These are phyloP conservation scores for Cerastis rubricosa DNA, from an alignment of 2,888 invertebrate species.

Conservation along the genomic window DNA sequence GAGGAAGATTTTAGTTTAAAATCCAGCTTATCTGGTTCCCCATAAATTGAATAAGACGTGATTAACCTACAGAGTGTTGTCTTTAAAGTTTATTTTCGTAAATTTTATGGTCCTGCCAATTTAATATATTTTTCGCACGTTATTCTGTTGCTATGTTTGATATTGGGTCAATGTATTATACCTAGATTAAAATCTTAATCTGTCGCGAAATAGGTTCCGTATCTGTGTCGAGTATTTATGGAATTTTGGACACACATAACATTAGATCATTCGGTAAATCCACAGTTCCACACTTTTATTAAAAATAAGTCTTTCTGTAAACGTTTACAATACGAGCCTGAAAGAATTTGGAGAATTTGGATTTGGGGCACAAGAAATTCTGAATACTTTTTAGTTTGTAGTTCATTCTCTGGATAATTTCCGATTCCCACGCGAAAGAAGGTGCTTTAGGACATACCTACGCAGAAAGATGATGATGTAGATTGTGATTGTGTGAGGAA, in stretches of 20 bases:
- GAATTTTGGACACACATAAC: conserved; percentile 9
- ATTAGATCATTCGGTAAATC: not conserved
- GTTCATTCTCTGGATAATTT: not conserved
- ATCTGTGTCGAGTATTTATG: conserved; percentile 30
- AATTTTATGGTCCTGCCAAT: conserved; percentile 23
- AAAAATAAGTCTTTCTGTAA: not conserved
- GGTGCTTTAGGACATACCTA: not conserved
- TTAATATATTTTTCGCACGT: conserved; percentile 19
- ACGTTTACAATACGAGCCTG: not conserved
- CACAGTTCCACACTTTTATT: not conserved
- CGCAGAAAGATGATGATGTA: not conserved
- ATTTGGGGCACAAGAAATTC: not conserved
- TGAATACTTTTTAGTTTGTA: not conserved
- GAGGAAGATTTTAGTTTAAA: conserved; percentile 3
- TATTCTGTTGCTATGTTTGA: conserved; percentile 10
- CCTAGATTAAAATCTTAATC: conserved; percentile 34
- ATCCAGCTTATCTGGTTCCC: not conserved
- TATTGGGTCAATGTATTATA: conserved; percentile 40
- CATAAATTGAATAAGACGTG: conserved; percentile 31
- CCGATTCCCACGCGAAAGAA: not conserved
- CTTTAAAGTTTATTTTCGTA: conserved; percentile 15
- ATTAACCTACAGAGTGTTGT: conserved; percentile 23
- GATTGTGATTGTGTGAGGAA: too few species aligned
- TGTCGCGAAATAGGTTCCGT: conserved; percentile 19
- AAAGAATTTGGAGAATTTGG: not conserved